Evolutionary conservation across 2,113 vertebrate species (phyloP).

Genomic region (Oreochromis tanganicae): DNA sequence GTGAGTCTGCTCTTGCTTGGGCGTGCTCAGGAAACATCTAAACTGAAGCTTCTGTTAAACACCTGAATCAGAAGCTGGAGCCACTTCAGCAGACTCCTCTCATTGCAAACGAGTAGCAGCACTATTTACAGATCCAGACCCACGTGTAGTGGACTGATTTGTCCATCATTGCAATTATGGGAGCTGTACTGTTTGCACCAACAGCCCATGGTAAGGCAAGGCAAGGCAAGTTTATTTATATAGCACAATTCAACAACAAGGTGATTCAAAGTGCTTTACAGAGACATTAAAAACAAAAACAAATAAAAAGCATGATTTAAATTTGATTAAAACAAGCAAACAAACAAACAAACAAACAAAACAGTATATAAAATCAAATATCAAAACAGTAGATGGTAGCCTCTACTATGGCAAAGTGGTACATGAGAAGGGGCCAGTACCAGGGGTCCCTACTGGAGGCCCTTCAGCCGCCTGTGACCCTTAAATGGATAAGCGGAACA

Average conservation of each 20-base stretch:
- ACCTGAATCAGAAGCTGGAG: not conserved
- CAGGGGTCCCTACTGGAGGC: not conserved
- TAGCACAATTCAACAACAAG: no score
- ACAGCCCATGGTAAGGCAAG: not conserved
- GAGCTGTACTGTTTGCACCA: not conserved
- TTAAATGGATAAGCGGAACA: not conserved
- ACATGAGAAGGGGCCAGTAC: not conserved
- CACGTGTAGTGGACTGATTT: rapidly evolving
- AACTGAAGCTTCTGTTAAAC: not conserved
- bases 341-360: no score
- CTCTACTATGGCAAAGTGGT: not conserved
- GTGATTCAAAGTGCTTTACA: no score
- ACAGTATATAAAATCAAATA: no score
- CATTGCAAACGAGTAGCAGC: not conserved
- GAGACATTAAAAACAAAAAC: no score
- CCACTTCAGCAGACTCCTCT: not conserved
- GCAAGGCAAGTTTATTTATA: no score
- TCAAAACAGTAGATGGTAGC: no score
- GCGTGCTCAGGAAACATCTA: not conserved
- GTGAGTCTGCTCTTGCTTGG: not conserved
- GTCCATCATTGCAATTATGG: not conserved
- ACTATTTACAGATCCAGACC: not conserved
- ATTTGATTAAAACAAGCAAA: no score
- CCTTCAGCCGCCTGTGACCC: not conserved
- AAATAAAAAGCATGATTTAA: no score